phyloP scores from a whole-genome alignment of 1,140 invertebrate genomes.

The Daktulosphaira vitifoliae region DNA sequence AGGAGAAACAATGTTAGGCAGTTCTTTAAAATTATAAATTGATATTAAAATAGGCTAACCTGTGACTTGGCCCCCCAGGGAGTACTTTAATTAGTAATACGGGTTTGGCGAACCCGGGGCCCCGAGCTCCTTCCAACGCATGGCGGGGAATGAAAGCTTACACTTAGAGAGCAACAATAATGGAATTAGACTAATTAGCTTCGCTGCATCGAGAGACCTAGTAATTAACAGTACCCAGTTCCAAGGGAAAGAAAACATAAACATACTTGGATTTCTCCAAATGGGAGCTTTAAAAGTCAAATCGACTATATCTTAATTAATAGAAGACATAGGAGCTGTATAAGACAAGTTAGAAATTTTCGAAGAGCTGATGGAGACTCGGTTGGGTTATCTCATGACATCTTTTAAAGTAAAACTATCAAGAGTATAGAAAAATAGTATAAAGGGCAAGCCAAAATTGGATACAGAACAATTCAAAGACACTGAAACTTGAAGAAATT shows the following conservation, averaged over 20 bases:
- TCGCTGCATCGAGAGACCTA: background rate
- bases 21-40: too few species aligned
- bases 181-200: background rate
- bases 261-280: slow-evolving; percentile 36
- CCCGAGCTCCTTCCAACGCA: background rate
- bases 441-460: background rate
- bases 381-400: background rate
- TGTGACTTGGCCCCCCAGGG: too few species aligned
- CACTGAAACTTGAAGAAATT: background rate
- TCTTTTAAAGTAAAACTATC: background rate
- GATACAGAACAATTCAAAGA: slow-evolving; percentile 1
- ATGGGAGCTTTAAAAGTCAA: slow-evolving; percentile 34
- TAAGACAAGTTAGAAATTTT: background rate
- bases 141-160: background rate
- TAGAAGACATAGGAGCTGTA: background rate
- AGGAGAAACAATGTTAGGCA: too few species aligned
- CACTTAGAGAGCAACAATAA: background rate
- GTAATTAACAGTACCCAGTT: slow-evolving; percentile 32
- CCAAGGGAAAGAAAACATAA: slow-evolving; percentile 36
- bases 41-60: too few species aligned
- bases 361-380: background rate
- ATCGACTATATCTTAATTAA: slow-evolving; percentile 36
- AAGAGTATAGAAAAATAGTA: background rate
- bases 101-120: too few species aligned
- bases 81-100: too few species aligned